A percentile compares a stretch with the other conserved stretches of the same genome.
phyloP scores from a whole-genome alignment of 2,113 vertebrate genomes.

The Platichthys stellatus region DNA sequence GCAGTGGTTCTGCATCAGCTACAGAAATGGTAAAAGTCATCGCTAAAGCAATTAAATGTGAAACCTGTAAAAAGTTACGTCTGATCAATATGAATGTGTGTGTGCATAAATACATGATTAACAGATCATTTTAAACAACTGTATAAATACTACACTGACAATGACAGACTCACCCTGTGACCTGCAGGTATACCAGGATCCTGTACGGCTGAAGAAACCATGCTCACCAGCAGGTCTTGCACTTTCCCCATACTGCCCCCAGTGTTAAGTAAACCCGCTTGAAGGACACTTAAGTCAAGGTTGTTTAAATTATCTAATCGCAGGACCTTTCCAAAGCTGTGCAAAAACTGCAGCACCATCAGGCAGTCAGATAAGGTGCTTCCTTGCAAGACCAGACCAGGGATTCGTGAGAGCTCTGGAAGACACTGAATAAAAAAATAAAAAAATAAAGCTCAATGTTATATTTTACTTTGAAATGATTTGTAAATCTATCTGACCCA shows the following conservation, averaged over 20 bases:
- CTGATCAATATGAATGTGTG: neutral
- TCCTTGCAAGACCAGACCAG: conserved; percentile 90
- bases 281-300: conserved; percentile 87
- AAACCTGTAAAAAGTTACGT: neutral
- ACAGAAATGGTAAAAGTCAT: neutral
- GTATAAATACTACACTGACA: neutral
- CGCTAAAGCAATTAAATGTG: too few species aligned
- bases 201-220: conserved; percentile 90
- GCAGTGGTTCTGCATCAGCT: neutral
- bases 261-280: conserved; percentile 91
- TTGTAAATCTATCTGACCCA: too few species aligned
- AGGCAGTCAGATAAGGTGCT: conserved; percentile 91
- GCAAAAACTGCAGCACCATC: conserved; percentile 94
- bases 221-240: conserved; percentile 91
- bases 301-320: conserved; percentile 87
- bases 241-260: conserved; percentile 87
- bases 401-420: conserved; percentile 89
- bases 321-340: conserved; percentile 94
- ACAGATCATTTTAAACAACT: neutral
- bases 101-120: neutral
- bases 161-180: conserved; percentile 85
- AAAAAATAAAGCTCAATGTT: neutral
- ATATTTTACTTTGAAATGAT: too few species aligned
- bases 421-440: conserved; percentile 81
- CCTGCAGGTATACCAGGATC: conserved; percentile 92